phyloP scores from a whole-genome alignment of 2,888 invertebrate genomes.

The Tinea trinotella region DNA sequence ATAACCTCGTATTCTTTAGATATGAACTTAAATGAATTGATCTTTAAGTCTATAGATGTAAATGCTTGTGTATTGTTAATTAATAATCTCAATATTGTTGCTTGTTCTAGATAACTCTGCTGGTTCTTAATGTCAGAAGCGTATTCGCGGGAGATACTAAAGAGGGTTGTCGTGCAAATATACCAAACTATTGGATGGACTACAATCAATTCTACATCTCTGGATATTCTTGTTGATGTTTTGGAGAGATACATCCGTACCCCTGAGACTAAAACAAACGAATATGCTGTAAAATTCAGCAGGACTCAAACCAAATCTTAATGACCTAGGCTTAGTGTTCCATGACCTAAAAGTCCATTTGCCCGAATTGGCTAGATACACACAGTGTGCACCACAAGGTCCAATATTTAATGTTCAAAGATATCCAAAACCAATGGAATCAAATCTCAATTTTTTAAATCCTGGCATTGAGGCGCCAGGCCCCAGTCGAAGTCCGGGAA shows the following conservation, averaged over 20 bases:
- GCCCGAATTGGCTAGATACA: constrained; percentile 88
- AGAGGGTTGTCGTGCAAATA: constrained; percentile 90
- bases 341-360: constrained; percentile 86
- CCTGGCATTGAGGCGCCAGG: constrained; percentile 94
- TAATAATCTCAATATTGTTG: constrained; percentile 48
- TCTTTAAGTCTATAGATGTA: constrained; percentile 4
- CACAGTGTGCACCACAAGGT: constrained; percentile 86
- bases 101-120: constrained; percentile 71
- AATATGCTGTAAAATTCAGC: constrained; percentile 89
- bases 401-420: constrained; percentile 78
- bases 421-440: constrained; percentile 84
- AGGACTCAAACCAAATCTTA: constrained; percentile 88
- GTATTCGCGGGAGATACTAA: constrained; percentile 82
- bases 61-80: constrained; percentile 30
- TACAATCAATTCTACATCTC: constrained; percentile 86
- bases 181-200: constrained; percentile 96
- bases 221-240: constrained; percentile 92
- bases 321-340: constrained; percentile 90
- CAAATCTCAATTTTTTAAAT: constrained; percentile 90
- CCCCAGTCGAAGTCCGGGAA: constrained; percentile 57
- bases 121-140: constrained; percentile 76
- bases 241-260: constrained; percentile 86
- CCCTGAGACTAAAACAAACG: constrained; percentile 82
- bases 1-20: constrained; percentile 35
- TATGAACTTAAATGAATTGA: background rate